Evolutionary conservation across 2,888 invertebrate species (phyloP), one percentile per base, ranked within the genome.

Genomic region (Synanthedon formicaeformis): DNA sequence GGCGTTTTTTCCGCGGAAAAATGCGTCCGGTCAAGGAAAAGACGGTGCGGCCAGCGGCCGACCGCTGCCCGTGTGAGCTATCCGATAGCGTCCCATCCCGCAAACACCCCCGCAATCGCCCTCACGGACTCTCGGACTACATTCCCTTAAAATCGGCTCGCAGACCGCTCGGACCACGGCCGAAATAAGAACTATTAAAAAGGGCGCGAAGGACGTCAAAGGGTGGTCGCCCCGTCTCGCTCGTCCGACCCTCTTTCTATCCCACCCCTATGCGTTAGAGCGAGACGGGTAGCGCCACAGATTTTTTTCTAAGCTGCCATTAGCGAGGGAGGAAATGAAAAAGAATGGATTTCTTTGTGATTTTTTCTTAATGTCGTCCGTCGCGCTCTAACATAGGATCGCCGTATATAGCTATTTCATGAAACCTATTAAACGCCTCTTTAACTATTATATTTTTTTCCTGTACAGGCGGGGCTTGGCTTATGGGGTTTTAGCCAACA

Each of bases 1-100:
- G 34, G 73, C 80, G 84, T 78, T 83, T 85, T 85, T 85, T 84
- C 85, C 83, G 83, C 83, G 83, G 87, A 88, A 87, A 88, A 88
- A 85, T 84, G 83, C 80, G 84, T 77, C 81, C 84, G 85, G 81
- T 79, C 79, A 83, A 86, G 86, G 80, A 84, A 81, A 82, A 81
- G 84, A 81, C 81, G 78, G 69, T 69, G 74, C 78, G 75, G 71
- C 66, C 69, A 69, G 69, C 75, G 71, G 64, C 69, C 69, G 65
- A 60, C 66, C 64, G 63, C 59, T 65, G 65, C 61, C 64, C 68
- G 69, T 60, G 64, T 62, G 68, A 56, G 61, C 64, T 61, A 61
- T 62, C 62, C 65, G 52, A 54, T 57, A 58, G 59, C 60, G 12
- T 23, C 13, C 41, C 53, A 52, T 60, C 56, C 57, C 54, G 41